Evolutionary conservation across 2,797 vertebrate species (phyloP).

Genomic region (Platalea minor): DNA sequence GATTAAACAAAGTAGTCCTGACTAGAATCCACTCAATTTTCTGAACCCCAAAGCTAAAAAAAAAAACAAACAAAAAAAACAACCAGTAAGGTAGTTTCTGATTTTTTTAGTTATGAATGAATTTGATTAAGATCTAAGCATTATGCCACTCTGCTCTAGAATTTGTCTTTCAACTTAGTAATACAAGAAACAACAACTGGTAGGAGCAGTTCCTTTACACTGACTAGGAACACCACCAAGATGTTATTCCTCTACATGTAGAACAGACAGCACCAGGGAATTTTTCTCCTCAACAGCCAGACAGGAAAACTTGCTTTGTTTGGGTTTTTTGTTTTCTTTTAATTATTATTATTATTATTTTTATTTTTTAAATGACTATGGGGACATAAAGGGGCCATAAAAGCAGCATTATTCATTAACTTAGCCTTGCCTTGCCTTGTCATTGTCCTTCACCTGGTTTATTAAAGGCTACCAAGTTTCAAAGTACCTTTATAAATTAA

Average conservation of each 20-base stretch:
- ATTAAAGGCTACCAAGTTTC: neutral
- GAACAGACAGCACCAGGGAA: neutral
- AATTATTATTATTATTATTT: neutral
- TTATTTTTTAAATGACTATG: neutral
- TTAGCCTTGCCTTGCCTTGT: neutral
- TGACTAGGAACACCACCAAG: neutral
- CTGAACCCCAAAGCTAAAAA: neutral
- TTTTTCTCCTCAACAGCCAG: neutral
- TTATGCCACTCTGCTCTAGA: neutral
- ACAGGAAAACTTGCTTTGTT: neutral
- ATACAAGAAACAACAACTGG: neutral
- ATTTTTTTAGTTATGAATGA: neutral
- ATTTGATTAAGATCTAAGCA: neutral
- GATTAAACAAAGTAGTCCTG: neutral
- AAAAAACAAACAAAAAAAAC: neutral
- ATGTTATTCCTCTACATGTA: neutral
- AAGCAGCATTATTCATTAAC: neutral
- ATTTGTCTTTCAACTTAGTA: neutral
- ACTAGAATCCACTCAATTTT: neutral
- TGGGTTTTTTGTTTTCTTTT: neutral
- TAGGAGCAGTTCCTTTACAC: neutral
- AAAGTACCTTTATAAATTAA: slow-evolving; percentile 5
- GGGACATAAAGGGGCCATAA: neutral
- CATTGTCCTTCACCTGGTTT: neutral
- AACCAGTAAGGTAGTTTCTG: neutral